phyloP scores from a whole-genome alignment of 2,113 vertebrate species.

The Chaetura pelagica region DNA sequence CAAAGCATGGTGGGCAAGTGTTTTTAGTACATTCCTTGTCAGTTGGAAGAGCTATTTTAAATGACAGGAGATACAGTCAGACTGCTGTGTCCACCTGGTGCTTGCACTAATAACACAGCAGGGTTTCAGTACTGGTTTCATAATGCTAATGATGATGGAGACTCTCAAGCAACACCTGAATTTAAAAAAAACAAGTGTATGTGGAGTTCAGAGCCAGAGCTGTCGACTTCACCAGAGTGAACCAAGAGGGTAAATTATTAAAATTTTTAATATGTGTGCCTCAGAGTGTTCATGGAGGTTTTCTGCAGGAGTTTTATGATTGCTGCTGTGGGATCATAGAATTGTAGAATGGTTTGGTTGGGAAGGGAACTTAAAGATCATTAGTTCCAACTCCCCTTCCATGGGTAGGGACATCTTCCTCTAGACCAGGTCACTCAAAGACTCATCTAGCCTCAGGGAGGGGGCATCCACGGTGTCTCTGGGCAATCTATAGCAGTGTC shows the following conservation, averaged over 20 bases:
- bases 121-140: neutral
- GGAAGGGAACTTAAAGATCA: no score
- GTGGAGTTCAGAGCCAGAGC: neutral
- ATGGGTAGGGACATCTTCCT: no score
- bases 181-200: conserved; percentile 2
- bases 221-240: conserved; percentile 42
- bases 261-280: neutral
- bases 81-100: neutral
- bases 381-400: no score
- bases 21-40: neutral
- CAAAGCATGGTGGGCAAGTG: neutral
- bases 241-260: neutral
- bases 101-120: neutral
- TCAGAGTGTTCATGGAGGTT: neutral
- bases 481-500: no score
- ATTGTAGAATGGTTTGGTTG: no score
- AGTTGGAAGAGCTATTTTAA: conserved; percentile 9
- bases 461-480: no score
- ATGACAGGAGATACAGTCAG: neutral
- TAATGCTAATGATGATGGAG: conserved; percentile 20
- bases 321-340: neutral
- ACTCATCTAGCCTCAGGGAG: no score
- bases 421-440: no score
- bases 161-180: conserved; percentile 39
- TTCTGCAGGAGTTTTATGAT: conserved; percentile 31